These are phyloP conservation scores for Plusia festucae DNA, from an alignment of 2,888 invertebrate species.

Conservation along the genomic window DNA sequence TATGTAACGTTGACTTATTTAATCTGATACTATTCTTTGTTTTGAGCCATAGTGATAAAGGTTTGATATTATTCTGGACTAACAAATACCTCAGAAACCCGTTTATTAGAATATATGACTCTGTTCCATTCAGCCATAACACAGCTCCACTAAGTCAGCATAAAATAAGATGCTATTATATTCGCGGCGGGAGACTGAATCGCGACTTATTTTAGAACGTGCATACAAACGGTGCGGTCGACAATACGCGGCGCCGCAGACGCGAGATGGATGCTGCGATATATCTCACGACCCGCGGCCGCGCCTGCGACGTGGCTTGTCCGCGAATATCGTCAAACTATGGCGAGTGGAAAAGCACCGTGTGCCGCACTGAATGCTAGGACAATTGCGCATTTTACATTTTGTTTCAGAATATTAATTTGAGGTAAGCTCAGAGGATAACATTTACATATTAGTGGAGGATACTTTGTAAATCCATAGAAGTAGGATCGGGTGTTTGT, in stretches of 20 bases:
- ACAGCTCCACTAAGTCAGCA: neutral
- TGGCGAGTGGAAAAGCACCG: slow-evolving; percentile 11
- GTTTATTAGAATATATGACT: neutral
- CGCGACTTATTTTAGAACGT: slow-evolving; percentile 28
- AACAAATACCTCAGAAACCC: neutral
- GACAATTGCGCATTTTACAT: slow-evolving; percentile 30
- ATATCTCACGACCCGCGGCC: slow-evolving; percentile 18
- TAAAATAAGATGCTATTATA: slow-evolving; percentile 16
- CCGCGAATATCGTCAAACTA: slow-evolving; percentile 19
- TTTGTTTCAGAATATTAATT: slow-evolving; percentile 19
- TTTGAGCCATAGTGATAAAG: neutral
- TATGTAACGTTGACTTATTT: neutral
- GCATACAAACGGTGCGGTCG: slow-evolving; percentile 15
- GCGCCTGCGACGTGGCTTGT: slow-evolving; percentile 13
- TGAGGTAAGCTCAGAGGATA: neutral
- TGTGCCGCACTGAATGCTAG: neutral
- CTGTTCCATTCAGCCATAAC: slow-evolving; percentile 16
- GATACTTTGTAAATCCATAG: slow-evolving; percentile 23
- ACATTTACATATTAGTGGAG: slow-evolving; percentile 3
- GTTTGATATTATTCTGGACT: neutral
- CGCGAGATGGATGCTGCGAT: slow-evolving; percentile 27
- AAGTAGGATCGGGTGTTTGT: neutral
- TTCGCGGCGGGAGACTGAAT: slow-evolving; percentile 23
- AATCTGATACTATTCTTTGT: neutral
- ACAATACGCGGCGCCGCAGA: neutral